Percentiles rank a stretch among this genome's conserved stretches.
Conservation (phyloP, 1,140 invertebrate genomes). For the Lasioglossum albipes region DNA sequence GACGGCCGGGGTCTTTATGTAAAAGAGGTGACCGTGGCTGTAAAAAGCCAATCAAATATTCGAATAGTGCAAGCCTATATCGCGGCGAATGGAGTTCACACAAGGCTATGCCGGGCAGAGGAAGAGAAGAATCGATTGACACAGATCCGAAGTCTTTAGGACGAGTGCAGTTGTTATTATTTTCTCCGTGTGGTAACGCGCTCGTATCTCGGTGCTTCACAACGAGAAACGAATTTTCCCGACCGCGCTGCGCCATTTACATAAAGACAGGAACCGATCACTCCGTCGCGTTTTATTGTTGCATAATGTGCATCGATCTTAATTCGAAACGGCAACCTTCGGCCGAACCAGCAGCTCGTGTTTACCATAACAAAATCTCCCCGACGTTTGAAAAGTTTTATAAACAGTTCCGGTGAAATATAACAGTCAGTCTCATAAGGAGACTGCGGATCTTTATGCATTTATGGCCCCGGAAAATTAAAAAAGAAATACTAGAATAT, state of each 20-base stretch:
- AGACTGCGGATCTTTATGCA: no score
- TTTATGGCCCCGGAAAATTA: no score
- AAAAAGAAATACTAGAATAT: no score
- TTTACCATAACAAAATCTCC: neutral
- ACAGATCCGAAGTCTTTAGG: conserved; percentile 38
- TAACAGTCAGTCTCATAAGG: no score
- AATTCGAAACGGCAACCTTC: neutral
- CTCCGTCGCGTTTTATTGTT: conserved; percentile 2
- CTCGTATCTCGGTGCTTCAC: conserved; percentile 1
- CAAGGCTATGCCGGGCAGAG: conserved; percentile 10
- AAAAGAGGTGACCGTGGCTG: no score
- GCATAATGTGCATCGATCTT: neutral
- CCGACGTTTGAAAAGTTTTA: neutral
- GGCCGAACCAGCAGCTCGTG: neutral
- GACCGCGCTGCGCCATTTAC: neutral
- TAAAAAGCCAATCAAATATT: conserved; percentile 5
- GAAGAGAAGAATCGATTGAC: conserved; percentile 36
- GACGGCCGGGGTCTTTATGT: neutral
- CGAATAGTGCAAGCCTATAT: neutral
- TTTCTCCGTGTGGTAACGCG: conserved; percentile 16
- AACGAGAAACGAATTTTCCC: conserved; percentile 15
- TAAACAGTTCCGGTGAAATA: neutral
- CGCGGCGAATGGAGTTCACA: conserved; percentile 4
- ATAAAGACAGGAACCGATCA: conserved; percentile 6
- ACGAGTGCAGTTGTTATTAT: conserved; percentile 31